These are phyloP conservation scores for Zaprionus lachaisei DNA, from an alignment of 1,140 invertebrate genomes.

Conservation along the genomic window DNA sequence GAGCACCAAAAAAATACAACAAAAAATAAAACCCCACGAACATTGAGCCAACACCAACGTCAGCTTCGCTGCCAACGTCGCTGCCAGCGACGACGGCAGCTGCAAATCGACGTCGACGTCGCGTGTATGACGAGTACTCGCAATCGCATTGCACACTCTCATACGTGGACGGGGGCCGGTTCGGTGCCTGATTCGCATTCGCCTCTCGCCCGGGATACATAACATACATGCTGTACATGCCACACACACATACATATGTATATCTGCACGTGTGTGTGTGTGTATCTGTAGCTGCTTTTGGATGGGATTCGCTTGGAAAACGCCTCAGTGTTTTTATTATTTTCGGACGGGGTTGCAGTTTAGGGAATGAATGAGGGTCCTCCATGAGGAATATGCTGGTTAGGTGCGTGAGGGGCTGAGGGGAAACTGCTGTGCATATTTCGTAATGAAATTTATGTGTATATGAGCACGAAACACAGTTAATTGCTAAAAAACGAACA, in stretches of 20 bases:
- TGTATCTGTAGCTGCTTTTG: constrained; percentile 23
- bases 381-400: neutral
- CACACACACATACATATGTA: constrained; percentile 19
- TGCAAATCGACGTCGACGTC: constrained; percentile 40
- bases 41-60: constrained; percentile 51
- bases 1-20: constrained; percentile 58
- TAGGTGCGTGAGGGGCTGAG: too few species aligned
- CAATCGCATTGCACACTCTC: constrained; percentile 74
- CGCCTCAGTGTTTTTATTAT: constrained; percentile 52
- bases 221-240: constrained; percentile 5
- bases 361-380: neutral
- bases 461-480: constrained; percentile 38
- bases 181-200: constrained; percentile 66
- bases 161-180: constrained; percentile 67
- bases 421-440: constrained; percentile 15
- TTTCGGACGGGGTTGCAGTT: neutral
- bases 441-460: constrained; percentile 40
- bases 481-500: constrained; percentile 33
- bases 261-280: constrained; percentile 31
- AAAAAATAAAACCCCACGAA: constrained; percentile 44
- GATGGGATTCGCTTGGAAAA: constrained; percentile 32
- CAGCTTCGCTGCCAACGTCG: constrained; percentile 30
- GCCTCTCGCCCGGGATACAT: constrained; percentile 15
- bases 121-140: constrained; percentile 74
- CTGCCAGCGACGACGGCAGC: constrained; percentile 20